A percentile compares a stretch with the other conserved stretches of the same genome.
Conservation (phyloP, 2,113 vertebrate species). For the Lynx canadensis region DNA sequence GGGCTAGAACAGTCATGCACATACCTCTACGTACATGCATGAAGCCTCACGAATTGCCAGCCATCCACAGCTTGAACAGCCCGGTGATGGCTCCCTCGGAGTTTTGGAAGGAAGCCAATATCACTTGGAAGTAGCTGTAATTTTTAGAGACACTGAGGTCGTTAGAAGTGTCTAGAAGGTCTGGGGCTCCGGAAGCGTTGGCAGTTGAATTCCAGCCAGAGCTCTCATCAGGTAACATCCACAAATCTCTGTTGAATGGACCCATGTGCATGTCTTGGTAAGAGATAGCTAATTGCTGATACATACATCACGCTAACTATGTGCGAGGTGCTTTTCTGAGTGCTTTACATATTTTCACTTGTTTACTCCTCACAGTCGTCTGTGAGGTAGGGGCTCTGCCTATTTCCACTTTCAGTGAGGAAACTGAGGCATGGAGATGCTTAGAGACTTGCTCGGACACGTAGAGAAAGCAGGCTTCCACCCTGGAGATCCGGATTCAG, state of each 20-base stretch:
- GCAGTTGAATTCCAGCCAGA: not conserved
- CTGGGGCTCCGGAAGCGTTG: not conserved
- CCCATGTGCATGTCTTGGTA: accelerated
- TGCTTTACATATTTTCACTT: not conserved
- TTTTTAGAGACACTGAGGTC: not conserved
- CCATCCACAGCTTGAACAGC: not conserved
- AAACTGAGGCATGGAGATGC: not conserved
- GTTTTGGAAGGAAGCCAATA: not conserved
- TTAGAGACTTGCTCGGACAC: not conserved
- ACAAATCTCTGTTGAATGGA: not conserved
- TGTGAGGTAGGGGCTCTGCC: not conserved
- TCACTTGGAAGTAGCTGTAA: not conserved
- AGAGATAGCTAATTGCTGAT: not conserved
- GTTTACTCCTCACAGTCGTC: not conserved
- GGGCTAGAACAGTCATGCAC: not conserved
- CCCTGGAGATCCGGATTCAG: not conserved
- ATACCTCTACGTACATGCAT: accelerated
- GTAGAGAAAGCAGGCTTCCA: not conserved
- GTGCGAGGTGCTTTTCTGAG: not conserved
- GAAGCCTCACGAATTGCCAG: not conserved
- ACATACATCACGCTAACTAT: not conserved
- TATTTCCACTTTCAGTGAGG: not conserved
- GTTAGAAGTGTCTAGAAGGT: not conserved
- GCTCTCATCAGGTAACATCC: not conserved
- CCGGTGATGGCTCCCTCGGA: not conserved